These are phyloP conservation scores for Sebastes goodei DNA, from an alignment of 2,797 vertebrate species.

Conservation along the genomic window DNA sequence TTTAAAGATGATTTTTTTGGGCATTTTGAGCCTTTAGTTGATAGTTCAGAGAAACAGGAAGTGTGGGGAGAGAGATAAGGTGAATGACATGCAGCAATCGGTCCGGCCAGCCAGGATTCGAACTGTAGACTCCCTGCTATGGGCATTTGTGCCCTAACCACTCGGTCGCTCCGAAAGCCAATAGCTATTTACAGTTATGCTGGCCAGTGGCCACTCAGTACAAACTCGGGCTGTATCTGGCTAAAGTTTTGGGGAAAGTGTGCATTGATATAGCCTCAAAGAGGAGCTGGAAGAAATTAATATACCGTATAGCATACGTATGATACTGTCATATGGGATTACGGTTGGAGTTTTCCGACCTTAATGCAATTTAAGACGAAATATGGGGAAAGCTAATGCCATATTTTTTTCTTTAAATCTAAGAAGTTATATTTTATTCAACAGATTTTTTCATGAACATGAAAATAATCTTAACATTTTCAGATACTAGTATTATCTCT, in stretches of 20 bases:
- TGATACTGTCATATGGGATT: background rate
- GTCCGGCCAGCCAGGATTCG: too few relatives aligned
- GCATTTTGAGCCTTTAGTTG: too few relatives aligned
- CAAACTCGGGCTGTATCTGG: background rate
- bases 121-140: too few relatives aligned
- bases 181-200: too few relatives aligned
- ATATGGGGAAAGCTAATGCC: background rate
- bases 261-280: background rate
- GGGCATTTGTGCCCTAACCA: too few relatives aligned
- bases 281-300: background rate
- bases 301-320: background rate
- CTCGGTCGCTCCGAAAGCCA: too few relatives aligned
- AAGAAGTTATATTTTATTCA: background rate
- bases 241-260: background rate
- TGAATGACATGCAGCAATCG: too few relatives aligned
- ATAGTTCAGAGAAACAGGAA: too few relatives aligned
- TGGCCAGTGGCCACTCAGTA: too few relatives aligned
- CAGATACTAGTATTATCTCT: background rate
- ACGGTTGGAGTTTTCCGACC: background rate
- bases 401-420: background rate
- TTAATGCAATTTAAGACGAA: background rate
- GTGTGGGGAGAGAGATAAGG: too few relatives aligned
- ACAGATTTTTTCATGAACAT: background rate
- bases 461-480: background rate
- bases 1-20: background rate